Base-by-base conservation (phyloP, 2,113 vertebrate species). In the Cyanoderma ruficeps region DNA sequence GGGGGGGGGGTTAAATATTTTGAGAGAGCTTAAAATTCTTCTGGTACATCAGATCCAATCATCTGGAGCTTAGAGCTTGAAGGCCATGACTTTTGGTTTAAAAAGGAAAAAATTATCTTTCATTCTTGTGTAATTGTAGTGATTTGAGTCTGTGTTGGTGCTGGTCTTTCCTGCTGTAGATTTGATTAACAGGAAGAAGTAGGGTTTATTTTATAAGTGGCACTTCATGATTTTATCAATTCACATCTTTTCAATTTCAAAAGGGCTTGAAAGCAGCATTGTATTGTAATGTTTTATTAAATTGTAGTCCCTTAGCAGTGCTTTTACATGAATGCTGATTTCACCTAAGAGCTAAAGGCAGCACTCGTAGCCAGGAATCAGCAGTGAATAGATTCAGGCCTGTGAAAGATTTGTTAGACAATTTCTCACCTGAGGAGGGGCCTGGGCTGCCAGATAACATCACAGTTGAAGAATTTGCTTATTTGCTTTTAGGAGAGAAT, bases 31-130 rank as follows among this genome's bases (percentile, higher is more conserved):
- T 37, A 7, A 52, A 49, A 20, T 83, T 86, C 6, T 1, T 71
- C 35, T 85, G n/a, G 7, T 25, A 16, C 0, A 3, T 77, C 7
- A 44, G 5, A 27, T 31, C 9, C 0, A n/a, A 2, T 39, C 6
- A 16, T 27, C 13, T 60, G 17, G 5, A 63, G 15, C 7, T 25
- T 23, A 10, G 17, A 56, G 33, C 53, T 80, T 70, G 9, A 49
- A 67, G 18, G 6, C 13, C 68, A 2, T 14, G 60, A 28, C 17
- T 30, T 42, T 12, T 39, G 30, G 5, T 24, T 47, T 86, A 16
- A 71, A 83, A 9, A 9, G 8, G 9, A 30, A n/a, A 63, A 25
- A 13, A 14, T 0, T 1, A 28, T 31, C 4, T 60, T 68, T 52
- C 2, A 31, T 23, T 5, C 9, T n/a, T 21, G 13, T 49, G 17